Evolutionary conservation across 2,888 invertebrate genomes (phyloP).

Genomic region (Malachius bipustulatus): DNA sequence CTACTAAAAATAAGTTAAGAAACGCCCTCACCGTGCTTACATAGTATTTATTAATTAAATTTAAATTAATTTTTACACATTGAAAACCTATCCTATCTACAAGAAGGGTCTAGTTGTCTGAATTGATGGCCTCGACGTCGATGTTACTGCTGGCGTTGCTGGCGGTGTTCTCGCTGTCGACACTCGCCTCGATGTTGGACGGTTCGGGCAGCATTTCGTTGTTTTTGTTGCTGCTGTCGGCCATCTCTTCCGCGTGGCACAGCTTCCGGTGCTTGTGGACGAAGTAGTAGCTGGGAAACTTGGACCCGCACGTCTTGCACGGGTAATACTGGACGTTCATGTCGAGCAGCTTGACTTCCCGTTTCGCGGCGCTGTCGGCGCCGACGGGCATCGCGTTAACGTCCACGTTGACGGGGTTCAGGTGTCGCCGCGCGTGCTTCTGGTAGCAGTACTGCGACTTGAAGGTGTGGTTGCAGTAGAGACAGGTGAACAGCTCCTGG

Average conservation of each 20-base stretch:
- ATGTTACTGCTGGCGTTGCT: slow-evolving; percentile 22
- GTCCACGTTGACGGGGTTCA: slow-evolving; percentile 48
- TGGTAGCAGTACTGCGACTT: slow-evolving; percentile 79
- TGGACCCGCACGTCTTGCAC: slow-evolving; percentile 84
- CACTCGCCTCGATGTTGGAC: slow-evolving; percentile 16
- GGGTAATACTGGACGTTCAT: slow-evolving; percentile 85
- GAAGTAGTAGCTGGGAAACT: slow-evolving; percentile 89
- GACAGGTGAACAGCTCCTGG: slow-evolving; percentile 49
- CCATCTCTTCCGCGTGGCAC: slow-evolving; percentile 61
- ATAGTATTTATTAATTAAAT: no score
- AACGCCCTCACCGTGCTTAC: no score
- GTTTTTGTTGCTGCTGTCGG: slow-evolving; percentile 33
- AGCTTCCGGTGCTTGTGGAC: slow-evolving; percentile 83
- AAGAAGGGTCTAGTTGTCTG: slow-evolving; percentile 16
- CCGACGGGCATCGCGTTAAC: slow-evolving; percentile 23
- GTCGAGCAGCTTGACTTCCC: slow-evolving; percentile 54
- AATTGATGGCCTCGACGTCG: slow-evolving; percentile 28
- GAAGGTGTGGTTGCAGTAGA: slow-evolving; percentile 68
- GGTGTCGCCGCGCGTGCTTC: slow-evolving; percentile 59
- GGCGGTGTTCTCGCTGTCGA: slow-evolving; percentile 23
- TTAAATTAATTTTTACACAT: no score
- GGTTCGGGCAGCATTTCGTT: slow-evolving; percentile 29
- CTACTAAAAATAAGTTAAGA: no score
- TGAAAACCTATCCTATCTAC: no score
- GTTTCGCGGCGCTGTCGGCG: slow-evolving; percentile 30